A percentile compares a stretch with the other conserved stretches of the same genome.
phyloP scores from a whole-genome alignment of 1,140 invertebrate species.

The Leptinotarsa undecemlineata region DNA sequence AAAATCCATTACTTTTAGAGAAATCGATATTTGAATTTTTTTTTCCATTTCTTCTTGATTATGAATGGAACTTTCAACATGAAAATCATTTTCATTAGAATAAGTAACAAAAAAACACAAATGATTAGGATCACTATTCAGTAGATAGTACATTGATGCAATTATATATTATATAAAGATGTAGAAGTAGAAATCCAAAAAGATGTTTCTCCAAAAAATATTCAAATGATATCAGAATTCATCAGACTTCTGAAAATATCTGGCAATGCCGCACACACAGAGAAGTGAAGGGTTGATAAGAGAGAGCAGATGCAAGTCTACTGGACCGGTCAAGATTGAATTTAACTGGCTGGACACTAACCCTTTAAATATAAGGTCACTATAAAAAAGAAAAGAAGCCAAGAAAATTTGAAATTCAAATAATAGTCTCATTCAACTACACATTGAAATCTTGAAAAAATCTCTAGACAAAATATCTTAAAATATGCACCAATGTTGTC shows the following conservation, averaged over 20 bases:
- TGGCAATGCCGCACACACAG: background rate
- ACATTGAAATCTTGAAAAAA: background rate
- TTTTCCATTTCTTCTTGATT: too few relatives aligned
- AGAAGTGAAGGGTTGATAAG: slow-evolving; percentile 27
- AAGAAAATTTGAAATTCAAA: slow-evolving; percentile 16
- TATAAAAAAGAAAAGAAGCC: background rate
- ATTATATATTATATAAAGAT: too few relatives aligned
- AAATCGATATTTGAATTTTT: too few relatives aligned
- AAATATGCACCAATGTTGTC: slow-evolving; percentile 18
- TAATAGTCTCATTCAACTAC: slow-evolving; percentile 7
- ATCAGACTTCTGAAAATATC: background rate
- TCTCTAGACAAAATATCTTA: slow-evolving; percentile 9
- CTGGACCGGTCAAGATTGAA: slow-evolving; percentile 33
- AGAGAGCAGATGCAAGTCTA: slow-evolving; percentile 24
- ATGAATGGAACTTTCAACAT: too few relatives aligned
- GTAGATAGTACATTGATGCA: too few relatives aligned
- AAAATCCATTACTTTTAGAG: too few relatives aligned
- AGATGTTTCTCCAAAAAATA: too few relatives aligned
- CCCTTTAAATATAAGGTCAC: slow-evolving; percentile 1
- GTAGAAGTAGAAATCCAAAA: too few relatives aligned
- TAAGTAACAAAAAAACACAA: too few relatives aligned
- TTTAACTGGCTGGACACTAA: slow-evolving; percentile 3
- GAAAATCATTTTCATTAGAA: too few relatives aligned
- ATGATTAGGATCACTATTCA: too few relatives aligned
- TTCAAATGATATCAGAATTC: too few relatives aligned